Evolutionary conservation across 1,140 invertebrate species (phyloP), one percentile per base, ranked within the genome.

Genomic region (Contarinia nasturtii): DNA sequence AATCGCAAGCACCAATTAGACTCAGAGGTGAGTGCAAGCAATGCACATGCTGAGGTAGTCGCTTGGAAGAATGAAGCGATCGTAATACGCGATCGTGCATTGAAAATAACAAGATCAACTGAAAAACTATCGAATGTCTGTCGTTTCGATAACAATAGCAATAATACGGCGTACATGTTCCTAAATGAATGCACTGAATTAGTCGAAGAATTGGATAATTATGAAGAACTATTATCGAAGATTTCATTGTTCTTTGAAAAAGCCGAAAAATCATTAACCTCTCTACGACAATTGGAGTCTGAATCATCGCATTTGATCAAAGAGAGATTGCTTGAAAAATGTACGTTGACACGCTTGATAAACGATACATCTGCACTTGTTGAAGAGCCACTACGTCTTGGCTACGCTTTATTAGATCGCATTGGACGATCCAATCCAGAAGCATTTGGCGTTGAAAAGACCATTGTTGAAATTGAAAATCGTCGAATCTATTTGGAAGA

Each of bases 21-120:
- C 59, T 85, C 81, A 2, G 70, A 75, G 19, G 70, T 77, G 7
- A 77, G 76, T 47, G 74, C 80, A 12, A 77, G 81, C 60, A 60
- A 79, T 37, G 64, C 84, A 5, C 67, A 80, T 3, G 72, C 75
- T 55, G 77, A 83, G 55, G 72, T 86, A 55, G 69, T 70, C 46
- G 80, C 80, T 55, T 68, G 82, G 54, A 74, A 85, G 52, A 65
- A 72, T 4, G 79, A 84, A 65, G 80, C 81, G 1, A 75, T 79
- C 70, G 73, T 80, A 34, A 67, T 85, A 33, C 80, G 86, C 61
- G 84, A 87, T 52, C 72, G 72, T 53, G 77, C 80, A 4, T 62
- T 88, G 20, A 81, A 78, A 59, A 78, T 87, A 52, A 77, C 85
- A 2, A 75, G 79, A 57, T 80, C 79, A 21, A 86, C 82, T 14